Evolutionary conservation across 2,113 vertebrate species (phyloP).

Genomic region (Tringa solitaria): DNA sequence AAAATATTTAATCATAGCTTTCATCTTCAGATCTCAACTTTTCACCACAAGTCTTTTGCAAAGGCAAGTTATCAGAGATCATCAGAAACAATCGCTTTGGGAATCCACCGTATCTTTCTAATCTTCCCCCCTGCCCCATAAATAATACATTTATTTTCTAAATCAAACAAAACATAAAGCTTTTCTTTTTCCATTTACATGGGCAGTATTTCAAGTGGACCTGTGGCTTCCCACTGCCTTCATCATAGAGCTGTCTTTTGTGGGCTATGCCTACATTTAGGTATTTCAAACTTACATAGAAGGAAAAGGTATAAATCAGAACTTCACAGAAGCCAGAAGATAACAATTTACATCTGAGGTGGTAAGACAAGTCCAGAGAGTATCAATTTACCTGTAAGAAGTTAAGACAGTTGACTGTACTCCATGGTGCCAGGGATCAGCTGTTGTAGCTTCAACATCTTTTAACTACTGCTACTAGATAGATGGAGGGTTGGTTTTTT

Average conservation of each 20-base stretch:
- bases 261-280: neutral
- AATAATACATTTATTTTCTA: neutral
- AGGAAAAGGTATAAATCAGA: neutral
- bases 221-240: neutral
- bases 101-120: neutral
- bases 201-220: neutral
- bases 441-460: neutral
- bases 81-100: neutral
- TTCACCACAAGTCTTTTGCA: neutral
- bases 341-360: neutral
- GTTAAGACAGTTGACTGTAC: neutral
- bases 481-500: neutral
- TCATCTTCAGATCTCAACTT: neutral
- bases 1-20: neutral
- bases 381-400: neutral
- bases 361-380: neutral
- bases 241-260: neutral
- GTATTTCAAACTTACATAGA: neutral
- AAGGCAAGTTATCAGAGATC: neutral
- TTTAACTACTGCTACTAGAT: neutral
- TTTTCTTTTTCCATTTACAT: neutral
- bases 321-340: neutral
- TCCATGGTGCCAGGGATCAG: neutral
- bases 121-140: rapidly evolving
- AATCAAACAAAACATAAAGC: neutral